phyloP scores from a whole-genome alignment of 30 jellyfish, hydroid and myxozoan species.

The Pelagia noctiluca region DNA sequence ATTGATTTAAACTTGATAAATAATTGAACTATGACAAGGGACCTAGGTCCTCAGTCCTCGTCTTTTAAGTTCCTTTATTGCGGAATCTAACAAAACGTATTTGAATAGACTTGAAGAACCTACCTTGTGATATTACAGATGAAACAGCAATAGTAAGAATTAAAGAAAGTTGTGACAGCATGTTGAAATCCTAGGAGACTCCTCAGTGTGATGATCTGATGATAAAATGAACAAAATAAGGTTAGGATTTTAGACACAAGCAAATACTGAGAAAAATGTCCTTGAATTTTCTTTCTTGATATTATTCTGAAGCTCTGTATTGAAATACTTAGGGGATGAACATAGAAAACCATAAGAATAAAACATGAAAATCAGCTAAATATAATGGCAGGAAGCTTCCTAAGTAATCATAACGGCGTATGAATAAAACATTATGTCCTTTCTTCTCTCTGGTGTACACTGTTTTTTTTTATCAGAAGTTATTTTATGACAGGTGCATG shows the following conservation, averaged over 20 bases:
- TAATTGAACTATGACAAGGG: not conserved
- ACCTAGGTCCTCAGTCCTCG: not conserved
- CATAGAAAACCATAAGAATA: not conserved
- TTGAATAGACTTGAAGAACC: not conserved
- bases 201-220: not conserved
- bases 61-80: not conserved
- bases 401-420: no score
- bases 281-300: not conserved
- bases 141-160: not conserved
- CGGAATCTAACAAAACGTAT: not conserved
- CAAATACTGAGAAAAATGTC: no score
- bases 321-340: not conserved
- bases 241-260: no score
- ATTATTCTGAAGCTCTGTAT: not conserved
- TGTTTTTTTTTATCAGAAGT: no score
- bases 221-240: not conserved
- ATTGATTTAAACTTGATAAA: no score
- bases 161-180: not conserved
- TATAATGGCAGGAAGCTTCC: no score
- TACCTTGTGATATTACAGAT: conserved; percentile 10
- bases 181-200: not conserved
- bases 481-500: no score
- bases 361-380: no score
- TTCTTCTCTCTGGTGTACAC: no score
- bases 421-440: no score